These are phyloP conservation scores for Hypselothyrea guttata DNA, from an alignment of 2,888 invertebrate species.

Conservation along the genomic window DNA sequence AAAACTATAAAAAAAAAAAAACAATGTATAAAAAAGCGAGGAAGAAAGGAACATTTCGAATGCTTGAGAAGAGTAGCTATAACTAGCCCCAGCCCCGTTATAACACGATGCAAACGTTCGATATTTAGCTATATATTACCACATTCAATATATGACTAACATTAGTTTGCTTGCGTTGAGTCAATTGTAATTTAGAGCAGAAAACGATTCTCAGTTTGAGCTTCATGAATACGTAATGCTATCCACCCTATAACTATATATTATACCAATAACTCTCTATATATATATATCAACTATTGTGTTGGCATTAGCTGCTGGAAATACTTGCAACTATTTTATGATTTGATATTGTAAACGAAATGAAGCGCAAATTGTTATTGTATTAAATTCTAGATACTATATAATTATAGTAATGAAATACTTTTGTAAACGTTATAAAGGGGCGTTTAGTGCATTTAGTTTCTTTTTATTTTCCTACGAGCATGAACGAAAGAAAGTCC, in stretches of 20 bases:
- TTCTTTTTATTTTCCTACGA: conserved; percentile 30
- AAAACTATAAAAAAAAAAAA: too few species aligned
- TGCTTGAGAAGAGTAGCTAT: too few species aligned
- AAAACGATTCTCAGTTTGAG: conserved; percentile 22
- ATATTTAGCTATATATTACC: too few species aligned
- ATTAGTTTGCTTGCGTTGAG: conserved; percentile 15
- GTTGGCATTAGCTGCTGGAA: conserved; percentile 18
- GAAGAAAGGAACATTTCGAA: too few species aligned
- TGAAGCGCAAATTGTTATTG: conserved; percentile 72
- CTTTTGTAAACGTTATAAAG: conserved; percentile 31
- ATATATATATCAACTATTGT: conserved; percentile 12
- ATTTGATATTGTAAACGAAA: conserved; percentile 43
- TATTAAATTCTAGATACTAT: conserved; percentile 45
- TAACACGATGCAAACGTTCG: too few species aligned
- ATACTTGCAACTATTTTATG: conserved; percentile 26
- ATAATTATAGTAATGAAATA: too few species aligned
- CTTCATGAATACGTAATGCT: conserved; percentile 28
- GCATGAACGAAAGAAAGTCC: conserved; percentile 30
- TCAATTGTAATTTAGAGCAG: conserved; percentile 11
- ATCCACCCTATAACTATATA: conserved; percentile 6
- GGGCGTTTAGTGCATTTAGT: conserved; percentile 63
- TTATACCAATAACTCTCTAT: conserved; percentile 11
- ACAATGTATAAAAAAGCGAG: too few species aligned
- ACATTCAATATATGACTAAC: neutral
- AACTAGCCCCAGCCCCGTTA: conserved; percentile 5